Percentiles rank a stretch among this genome's conserved stretches.
Conservation (phyloP, 2,113 vertebrate genomes). For the Stegostoma tigrinum region DNA sequence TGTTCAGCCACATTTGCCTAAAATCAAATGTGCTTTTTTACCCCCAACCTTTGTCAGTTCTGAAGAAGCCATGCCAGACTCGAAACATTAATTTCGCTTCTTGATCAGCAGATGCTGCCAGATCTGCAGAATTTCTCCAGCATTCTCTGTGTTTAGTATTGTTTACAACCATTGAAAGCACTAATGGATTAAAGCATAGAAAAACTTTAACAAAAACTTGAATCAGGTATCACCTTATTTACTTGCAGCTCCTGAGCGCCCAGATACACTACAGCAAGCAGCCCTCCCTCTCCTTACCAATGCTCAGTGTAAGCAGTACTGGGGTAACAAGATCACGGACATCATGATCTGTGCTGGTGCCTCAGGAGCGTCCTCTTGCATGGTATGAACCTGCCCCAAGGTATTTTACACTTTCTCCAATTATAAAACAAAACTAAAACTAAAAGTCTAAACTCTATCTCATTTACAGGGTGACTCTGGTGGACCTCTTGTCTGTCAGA, state of each 20-base stretch:
- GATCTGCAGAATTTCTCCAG: no score
- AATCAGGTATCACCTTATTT: not conserved
- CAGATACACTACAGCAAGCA: conserved; percentile 67
- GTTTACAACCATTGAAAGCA: not conserved
- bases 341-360: conserved; percentile 75
- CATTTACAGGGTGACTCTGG: conserved; percentile 56
- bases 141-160: not conserved
- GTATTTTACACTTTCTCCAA: not conserved
- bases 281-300: conserved; percentile 71
- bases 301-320: conserved; percentile 53
- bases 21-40: not conserved
- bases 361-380: conserved; percentile 70
- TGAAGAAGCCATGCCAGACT: no score
- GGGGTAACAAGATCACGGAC: conserved; percentile 59
- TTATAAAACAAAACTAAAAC: not conserved
- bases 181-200: not conserved
- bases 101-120: no score
- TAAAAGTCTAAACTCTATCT: not conserved
- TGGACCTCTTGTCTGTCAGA: conserved; percentile 59
- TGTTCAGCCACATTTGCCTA: not conserved
- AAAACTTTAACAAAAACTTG: not conserved
- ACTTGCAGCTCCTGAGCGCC: conserved; percentile 56
- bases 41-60: no score
- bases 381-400: conserved; percentile 50
- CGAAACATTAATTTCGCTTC: no score